Evolutionary conservation across 2,797 vertebrate species (phyloP), one percentile per base, ranked within the genome.

Genomic region (Tokudaia muenninki): DNA sequence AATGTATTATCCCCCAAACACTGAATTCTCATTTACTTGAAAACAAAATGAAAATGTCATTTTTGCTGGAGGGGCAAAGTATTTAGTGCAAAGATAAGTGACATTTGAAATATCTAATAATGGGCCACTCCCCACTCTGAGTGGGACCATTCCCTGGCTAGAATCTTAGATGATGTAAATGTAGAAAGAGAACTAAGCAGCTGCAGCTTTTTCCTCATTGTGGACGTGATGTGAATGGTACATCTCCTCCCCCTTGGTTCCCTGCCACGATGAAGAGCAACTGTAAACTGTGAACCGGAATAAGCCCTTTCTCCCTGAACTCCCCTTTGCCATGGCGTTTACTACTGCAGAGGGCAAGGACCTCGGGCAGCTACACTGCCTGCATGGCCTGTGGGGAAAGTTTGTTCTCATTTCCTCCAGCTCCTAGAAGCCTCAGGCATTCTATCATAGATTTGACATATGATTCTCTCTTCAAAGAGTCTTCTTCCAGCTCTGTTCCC

Each of bases 1-100:
- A 67, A 47, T 0, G 82, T 72, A 26, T 29, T 29, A 55, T 26
- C 55, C 26, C 29, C 37, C 47, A 31, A 74, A 67, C 31, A 22
- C 31, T 31, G 74, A 6, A 79, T 61, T 78, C 19, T 79, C 24
- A 92, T 82, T 47, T 75, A 87, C 82, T 79, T 92, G 75, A 75
- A 91, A 78, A 82, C 37, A 83, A 61, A 77, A 37, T 89, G 79
- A 92, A 87, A 90, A 63, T 63, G 1, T 70, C 3, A 26, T 41
- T 94, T 94, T 95, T 94, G 24, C 44, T 70, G 19, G 24, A 77
- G 34, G 63, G 21, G 22, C 79, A 67, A 29, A 75, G 67, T 65
- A 63, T 80, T 63, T 67, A 70, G 21, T 3, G 26, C 22, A 59
- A 52, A 50, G 29, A 78, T 3, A 72, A 94, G 59, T 87, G 52